Evolutionary conservation across 2,797 vertebrate genomes (phyloP).

Genomic region (Cygnus olor): DNA sequence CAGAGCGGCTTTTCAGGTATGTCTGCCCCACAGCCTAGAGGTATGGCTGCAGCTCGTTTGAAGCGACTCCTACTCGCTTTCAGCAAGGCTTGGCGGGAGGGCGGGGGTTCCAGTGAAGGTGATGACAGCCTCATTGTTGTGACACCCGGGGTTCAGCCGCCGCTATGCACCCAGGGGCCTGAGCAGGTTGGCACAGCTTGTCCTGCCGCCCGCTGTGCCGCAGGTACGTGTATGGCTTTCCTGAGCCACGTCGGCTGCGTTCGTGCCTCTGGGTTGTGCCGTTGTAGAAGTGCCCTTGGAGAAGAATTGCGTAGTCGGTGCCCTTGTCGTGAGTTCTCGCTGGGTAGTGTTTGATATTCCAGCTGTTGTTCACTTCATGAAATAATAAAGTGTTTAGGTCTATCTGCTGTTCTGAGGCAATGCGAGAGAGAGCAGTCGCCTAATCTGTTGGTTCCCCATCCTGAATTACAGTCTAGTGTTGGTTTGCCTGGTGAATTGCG

Average conservation of each 20-base stretch:
- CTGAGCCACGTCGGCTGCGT: not conserved
- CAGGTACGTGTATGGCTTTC: rapidly evolving
- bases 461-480: not conserved
- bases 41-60: conserved; percentile 10
- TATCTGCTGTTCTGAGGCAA: not conserved
- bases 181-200: not conserved
- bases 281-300: not conserved
- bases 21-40: conserved; percentile 57
- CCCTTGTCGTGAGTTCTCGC: not conserved
- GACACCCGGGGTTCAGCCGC: conserved; percentile 3
- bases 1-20: conserved; percentile 50
- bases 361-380: not conserved
- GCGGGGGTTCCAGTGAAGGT: not conserved
- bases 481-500: not conserved
- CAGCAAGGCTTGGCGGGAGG: not conserved
- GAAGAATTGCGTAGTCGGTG: not conserved
- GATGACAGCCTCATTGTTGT: not conserved
- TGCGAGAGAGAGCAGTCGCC: not conserved
- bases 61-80: conserved; percentile 35
- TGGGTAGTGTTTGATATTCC: conserved; percentile 10
- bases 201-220: not conserved
- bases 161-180: not conserved
- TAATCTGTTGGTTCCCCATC: not conserved
- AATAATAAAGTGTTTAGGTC: not conserved
- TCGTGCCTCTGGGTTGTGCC: not conserved